phyloP scores from a whole-genome alignment of 2,113 vertebrate species.

The Ammodytes marinus region DNA sequence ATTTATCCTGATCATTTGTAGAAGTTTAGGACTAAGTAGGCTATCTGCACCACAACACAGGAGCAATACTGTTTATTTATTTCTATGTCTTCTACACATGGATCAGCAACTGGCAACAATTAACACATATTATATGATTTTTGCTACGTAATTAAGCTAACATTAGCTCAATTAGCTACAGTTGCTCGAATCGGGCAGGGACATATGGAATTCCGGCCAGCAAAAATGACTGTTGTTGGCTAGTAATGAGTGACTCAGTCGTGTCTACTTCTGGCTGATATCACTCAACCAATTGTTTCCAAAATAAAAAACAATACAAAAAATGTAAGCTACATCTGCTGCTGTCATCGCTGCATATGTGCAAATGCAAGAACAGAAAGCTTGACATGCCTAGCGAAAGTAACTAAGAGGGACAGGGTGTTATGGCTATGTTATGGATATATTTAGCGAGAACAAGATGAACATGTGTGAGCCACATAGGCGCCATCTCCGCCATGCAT shows the following conservation, averaged over 20 bases:
- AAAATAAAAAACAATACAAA: too few species aligned
- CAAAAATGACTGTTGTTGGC: not conserved
- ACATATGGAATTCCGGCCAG: too few species aligned
- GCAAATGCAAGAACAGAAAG: not conserved
- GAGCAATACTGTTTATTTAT: not conserved
- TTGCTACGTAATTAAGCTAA: not conserved
- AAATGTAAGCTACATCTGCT: not conserved
- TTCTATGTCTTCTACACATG: not conserved
- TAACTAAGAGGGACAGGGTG: not conserved
- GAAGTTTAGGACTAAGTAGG: not conserved
- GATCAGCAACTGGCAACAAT: not conserved
- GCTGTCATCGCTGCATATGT: not conserved
- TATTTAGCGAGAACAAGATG: slow-evolving; percentile 25
- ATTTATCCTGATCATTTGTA: not conserved
- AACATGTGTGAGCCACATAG: slow-evolving; percentile 34
- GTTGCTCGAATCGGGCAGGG: not conserved
- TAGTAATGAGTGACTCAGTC: not conserved
- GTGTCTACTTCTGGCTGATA: not conserved
- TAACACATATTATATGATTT: not conserved
- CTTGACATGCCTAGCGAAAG: not conserved
- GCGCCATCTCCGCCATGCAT: not conserved
- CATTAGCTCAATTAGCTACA: not conserved
- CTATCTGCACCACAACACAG: not conserved
- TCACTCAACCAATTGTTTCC: not conserved
- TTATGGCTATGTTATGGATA: slow-evolving; percentile 10